These are phyloP conservation scores for Girardinus metallicus DNA, from an alignment of 2,797 vertebrate species.

Conservation along the genomic window DNA sequence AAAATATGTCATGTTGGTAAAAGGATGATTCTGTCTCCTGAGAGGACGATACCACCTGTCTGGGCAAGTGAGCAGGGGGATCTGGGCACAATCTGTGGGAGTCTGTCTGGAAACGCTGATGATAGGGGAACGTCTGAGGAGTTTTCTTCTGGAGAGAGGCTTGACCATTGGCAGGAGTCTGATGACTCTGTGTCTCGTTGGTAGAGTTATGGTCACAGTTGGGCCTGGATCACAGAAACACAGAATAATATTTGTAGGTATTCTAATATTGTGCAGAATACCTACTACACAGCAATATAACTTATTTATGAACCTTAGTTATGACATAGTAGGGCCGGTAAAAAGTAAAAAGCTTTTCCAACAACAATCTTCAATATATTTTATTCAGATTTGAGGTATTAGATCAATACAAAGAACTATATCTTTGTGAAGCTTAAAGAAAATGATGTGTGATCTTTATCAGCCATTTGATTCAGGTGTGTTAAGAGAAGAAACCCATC, in stretches of 20 bases:
- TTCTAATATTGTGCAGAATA: neutral
- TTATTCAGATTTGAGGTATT: neutral
- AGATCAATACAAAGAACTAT: neutral
- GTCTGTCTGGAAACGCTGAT: slow-evolving; percentile 47
- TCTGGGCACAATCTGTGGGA: slow-evolving; percentile 35
- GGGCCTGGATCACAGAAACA: slow-evolving; percentile 35
- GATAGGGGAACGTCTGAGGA: slow-evolving; percentile 29
- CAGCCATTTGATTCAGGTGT: neutral
- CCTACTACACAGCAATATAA: neutral
- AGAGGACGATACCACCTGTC: slow-evolving; percentile 31
- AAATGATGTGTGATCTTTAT: neutral
- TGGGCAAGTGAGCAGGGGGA: slow-evolving; percentile 24
- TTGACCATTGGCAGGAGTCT: slow-evolving; percentile 31
- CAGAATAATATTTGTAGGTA: neutral
- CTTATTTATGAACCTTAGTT: neutral
- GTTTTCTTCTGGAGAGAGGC: slow-evolving; percentile 33
- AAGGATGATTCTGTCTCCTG: slow-evolving; percentile 27
- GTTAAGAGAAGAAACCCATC: neutral
- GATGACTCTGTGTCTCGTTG: slow-evolving; percentile 34
- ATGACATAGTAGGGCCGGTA: neutral
- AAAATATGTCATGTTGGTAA: slow-evolving; percentile 10
- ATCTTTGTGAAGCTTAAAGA: neutral
- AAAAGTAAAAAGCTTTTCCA: neutral
- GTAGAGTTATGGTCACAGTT: slow-evolving; percentile 3
- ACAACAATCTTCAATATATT: neutral